Evolutionary conservation across 2,797 vertebrate genomes (phyloP).

Genomic region (Gadopsis bispinosus): DNA sequence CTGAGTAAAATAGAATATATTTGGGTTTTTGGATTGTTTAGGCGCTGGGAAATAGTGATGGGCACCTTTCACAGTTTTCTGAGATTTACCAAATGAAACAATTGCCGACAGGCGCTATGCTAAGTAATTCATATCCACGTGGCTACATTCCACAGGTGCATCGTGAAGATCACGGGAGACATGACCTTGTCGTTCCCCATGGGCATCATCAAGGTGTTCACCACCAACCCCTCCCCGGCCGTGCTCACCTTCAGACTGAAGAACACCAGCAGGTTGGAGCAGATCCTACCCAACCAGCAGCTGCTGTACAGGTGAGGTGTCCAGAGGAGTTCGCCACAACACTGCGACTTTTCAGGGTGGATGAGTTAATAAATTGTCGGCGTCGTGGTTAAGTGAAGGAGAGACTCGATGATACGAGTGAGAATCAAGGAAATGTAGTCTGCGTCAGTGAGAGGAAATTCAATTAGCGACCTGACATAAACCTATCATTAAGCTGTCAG

Average conservation of each 20-base stretch:
- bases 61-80: background rate
- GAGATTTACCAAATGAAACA: background rate
- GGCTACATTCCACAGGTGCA: constrained; percentile 87
- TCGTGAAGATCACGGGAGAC: constrained; percentile 98
- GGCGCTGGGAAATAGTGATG: background rate
- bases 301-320: constrained; percentile 91
- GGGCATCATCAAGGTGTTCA: constrained; percentile 98
- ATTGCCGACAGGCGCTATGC: background rate
- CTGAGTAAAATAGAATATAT: background rate
- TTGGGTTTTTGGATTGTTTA: background rate
- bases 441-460: constrained; percentile 79
- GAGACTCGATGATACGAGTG: constrained; percentile 23
- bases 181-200: constrained; percentile 97
- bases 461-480: constrained; percentile 77
- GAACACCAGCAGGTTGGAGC: constrained; percentile 93
- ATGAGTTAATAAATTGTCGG: constrained; percentile 27
- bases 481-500: constrained; percentile 78
- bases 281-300: constrained; percentile 96
- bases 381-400: constrained; percentile 30
- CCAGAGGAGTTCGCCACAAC: background rate
- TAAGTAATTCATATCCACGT: background rate
- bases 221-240: constrained; percentile 92
- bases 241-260: constrained; percentile 94
- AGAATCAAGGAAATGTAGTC: constrained; percentile 58
- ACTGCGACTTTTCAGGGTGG: background rate